Evolutionary conservation across 2,113 vertebrate species (phyloP).

Genomic region (Speoplatyrhinus poulsoni): DNA sequence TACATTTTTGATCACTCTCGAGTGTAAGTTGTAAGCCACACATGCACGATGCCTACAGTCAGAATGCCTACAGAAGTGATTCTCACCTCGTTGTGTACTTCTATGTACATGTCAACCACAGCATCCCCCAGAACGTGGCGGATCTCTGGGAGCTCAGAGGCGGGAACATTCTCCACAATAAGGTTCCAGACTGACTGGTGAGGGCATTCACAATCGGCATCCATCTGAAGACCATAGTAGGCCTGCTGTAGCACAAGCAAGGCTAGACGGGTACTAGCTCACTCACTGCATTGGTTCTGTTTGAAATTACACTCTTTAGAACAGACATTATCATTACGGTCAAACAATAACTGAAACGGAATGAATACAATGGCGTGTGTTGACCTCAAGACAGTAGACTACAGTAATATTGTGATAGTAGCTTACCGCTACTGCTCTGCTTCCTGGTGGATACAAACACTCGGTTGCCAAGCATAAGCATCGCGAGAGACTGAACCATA

Average conservation of each 20-base stretch:
- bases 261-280: no score
- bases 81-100: slow-evolving; percentile 81
- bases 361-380: background rate
- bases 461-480: slow-evolving; percentile 57
- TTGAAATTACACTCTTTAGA: no score
- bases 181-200: slow-evolving; percentile 78
- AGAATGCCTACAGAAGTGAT: background rate
- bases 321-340: no score
- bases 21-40: background rate
- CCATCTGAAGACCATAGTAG: slow-evolving; percentile 37
- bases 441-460: slow-evolving; percentile 51
- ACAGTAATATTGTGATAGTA: no score
- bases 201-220: slow-evolving; percentile 40
- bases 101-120: slow-evolving; percentile 78
- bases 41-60: background rate
- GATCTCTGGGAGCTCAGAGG: slow-evolving; percentile 76
- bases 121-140: slow-evolving; percentile 73
- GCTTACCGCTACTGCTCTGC: slow-evolving; percentile 11
- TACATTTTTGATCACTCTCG: background rate
- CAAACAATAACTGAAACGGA: background rate
- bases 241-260: slow-evolving; percentile 7
- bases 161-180: slow-evolving; percentile 73
- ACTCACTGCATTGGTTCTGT: no score
- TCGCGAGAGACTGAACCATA: slow-evolving; percentile 51
- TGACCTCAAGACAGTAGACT: no score